Evolutionary conservation across 2,797 vertebrate species (phyloP).

Genomic region (Galagoides demidoff): DNA sequence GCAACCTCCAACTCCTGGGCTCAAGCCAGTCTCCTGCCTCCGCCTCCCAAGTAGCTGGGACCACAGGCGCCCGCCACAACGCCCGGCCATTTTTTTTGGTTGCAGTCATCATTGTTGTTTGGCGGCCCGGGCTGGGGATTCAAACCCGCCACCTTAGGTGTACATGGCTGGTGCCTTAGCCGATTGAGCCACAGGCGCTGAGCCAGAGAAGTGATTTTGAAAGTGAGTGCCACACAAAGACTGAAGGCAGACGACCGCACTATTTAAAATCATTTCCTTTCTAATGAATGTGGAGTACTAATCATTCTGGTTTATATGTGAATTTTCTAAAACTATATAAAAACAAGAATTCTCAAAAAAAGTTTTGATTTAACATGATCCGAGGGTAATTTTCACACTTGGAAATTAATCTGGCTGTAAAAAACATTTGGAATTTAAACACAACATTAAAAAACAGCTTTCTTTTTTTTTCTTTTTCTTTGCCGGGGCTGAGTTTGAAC

Average conservation of each 20-base stretch:
- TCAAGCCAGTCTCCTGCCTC: too few species aligned
- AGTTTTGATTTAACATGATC: constrained; percentile 12
- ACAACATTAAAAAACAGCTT: background rate
- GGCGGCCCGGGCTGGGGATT: too few species aligned
- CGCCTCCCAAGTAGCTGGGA: too few species aligned
- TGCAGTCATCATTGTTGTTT: too few species aligned
- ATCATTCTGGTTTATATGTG: background rate
- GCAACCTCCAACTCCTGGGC: too few species aligned
- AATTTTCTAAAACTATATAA: constrained; percentile 46
- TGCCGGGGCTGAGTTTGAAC: too few species aligned
- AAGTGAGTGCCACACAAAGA: background rate
- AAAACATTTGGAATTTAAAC: constrained; percentile 42
- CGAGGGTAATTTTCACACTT: constrained; percentile 33
- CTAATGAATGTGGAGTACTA: constrained; percentile 46
- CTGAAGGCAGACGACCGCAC: background rate
- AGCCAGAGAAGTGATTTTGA: background rate
- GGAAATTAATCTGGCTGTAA: constrained; percentile 36
- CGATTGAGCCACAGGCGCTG: too few species aligned
- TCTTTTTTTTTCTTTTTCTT: too few species aligned
- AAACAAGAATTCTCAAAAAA: constrained; percentile 50
- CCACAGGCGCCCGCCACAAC: too few species aligned
- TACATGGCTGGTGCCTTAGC: too few species aligned
- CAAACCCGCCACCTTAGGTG: too few species aligned
- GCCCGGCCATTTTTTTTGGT: too few species aligned
- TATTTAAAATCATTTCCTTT: background rate